phyloP scores from a whole-genome alignment of 1,140 invertebrate species.

The Drosophila asahinai region DNA sequence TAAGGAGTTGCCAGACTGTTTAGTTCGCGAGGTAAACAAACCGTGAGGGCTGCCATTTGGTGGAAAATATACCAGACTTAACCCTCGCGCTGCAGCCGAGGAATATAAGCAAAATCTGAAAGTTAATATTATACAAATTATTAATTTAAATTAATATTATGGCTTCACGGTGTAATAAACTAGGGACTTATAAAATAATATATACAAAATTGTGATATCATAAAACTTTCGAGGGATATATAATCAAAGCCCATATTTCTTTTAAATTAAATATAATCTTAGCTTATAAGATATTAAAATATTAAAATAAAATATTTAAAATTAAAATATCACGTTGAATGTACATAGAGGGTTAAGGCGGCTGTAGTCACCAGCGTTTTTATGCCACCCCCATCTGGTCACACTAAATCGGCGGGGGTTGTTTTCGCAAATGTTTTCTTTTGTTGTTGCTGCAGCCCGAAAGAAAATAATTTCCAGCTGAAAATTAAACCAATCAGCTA shows the following conservation, averaged over 20 bases:
- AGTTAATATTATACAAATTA: too few relatives aligned
- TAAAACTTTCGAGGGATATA: too few relatives aligned
- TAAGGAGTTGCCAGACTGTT: conserved; percentile 35
- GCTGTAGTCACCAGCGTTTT: neutral
- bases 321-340: too few relatives aligned
- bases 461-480: conserved; percentile 25
- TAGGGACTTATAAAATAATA: too few relatives aligned
- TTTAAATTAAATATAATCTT: too few relatives aligned
- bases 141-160: too few relatives aligned
- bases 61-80: conserved; percentile 9
- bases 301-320: too few relatives aligned
- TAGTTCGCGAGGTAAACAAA: conserved; percentile 53
- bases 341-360: neutral
- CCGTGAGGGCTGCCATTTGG: conserved; percentile 6
- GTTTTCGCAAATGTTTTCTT: conserved; percentile 46
- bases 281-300: too few relatives aligned
- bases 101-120: neutral
- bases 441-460: conserved; percentile 20
- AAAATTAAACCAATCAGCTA: conserved; percentile 42
- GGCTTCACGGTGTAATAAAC: too few relatives aligned
- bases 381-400: neutral
- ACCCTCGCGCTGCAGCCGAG: neutral
- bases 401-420: conserved; percentile 21
- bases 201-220: too few relatives aligned
- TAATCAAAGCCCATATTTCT: too few relatives aligned